phyloP scores from a whole-genome alignment of 2,113 vertebrate species.

The Columba janthina region DNA sequence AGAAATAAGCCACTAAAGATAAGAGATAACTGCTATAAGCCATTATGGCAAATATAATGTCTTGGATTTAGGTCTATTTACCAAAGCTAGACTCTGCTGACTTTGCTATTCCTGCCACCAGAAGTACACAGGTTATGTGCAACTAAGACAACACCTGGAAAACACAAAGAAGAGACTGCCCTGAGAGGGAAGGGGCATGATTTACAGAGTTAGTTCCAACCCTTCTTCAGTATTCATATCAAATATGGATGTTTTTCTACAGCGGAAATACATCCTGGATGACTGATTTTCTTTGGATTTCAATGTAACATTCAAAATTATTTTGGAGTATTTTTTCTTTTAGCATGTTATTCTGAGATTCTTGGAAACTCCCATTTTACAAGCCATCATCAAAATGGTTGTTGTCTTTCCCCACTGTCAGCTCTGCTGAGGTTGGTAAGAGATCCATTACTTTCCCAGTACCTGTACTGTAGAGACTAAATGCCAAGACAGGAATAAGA shows the following conservation, averaged over 20 bases:
- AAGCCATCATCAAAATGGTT: background rate
- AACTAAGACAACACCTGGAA: background rate
- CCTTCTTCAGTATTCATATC: background rate
- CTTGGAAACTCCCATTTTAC: background rate
- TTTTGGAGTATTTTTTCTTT: background rate
- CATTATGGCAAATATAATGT: accelerated
- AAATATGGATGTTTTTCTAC: background rate
- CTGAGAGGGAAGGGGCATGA: background rate
- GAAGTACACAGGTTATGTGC: background rate
- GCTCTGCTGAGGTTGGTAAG: background rate
- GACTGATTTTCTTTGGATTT: background rate
- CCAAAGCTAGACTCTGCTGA: background rate
- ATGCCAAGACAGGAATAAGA: background rate
- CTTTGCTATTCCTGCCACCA: background rate
- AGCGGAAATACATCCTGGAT: background rate
- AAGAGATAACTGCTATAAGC: background rate
- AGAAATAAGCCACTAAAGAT: background rate
- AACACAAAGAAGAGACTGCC: background rate
- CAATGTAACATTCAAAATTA: background rate
- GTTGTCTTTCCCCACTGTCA: background rate
- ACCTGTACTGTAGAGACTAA: background rate
- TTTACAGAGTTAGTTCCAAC: background rate
- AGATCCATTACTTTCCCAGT: background rate
- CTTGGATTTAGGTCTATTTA: background rate
- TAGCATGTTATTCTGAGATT: background rate